These are phyloP conservation scores for Ephialtes manifestator DNA, from an alignment of 2,888 invertebrate species.

Conservation along the genomic window DNA sequence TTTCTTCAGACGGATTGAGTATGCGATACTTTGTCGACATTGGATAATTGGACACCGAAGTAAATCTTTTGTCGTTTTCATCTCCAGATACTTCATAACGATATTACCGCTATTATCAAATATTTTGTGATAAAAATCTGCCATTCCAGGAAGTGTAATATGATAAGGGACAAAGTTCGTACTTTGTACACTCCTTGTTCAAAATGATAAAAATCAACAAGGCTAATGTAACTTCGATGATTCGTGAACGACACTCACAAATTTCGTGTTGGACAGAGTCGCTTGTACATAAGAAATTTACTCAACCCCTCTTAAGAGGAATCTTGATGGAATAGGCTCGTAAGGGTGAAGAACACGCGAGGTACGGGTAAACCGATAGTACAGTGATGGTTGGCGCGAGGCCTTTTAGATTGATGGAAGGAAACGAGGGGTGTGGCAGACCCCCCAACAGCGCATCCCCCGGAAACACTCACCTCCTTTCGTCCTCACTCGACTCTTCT, in stretches of 20 bases:
- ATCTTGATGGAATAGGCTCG: constrained; percentile 11
- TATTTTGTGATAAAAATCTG: constrained; percentile 18
- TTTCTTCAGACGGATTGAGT: constrained; percentile 71
- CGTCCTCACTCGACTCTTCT: background rate
- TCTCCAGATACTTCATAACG: background rate
- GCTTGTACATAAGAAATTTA: constrained; percentile 22
- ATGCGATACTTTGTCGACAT: constrained; percentile 71
- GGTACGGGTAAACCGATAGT: constrained; percentile 4
- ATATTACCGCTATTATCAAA: background rate
- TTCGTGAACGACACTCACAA: constrained; percentile 29
- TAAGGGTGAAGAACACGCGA: constrained; percentile 23
- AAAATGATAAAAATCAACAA: constrained; percentile 10
- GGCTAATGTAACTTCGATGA: constrained; percentile 18
- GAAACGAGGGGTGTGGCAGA: constrained; percentile 23
- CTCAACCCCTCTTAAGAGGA: background rate
- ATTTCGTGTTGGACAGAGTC: background rate
- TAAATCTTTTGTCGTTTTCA: background rate
- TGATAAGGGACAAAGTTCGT: background rate
- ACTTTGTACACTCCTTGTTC: constrained; percentile 8
- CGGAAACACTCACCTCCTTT: constrained; percentile 3
- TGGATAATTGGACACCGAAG: constrained; percentile 18
- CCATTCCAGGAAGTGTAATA: background rate
- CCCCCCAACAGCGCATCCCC: background rate
- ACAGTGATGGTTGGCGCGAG: constrained; percentile 7
- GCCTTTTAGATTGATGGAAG: constrained; percentile 44